A percentile compares a stretch with the other conserved stretches of the same genome.
phyloP scores from a whole-genome alignment of 2,888 invertebrate species.

The Aromia moschata region DNA sequence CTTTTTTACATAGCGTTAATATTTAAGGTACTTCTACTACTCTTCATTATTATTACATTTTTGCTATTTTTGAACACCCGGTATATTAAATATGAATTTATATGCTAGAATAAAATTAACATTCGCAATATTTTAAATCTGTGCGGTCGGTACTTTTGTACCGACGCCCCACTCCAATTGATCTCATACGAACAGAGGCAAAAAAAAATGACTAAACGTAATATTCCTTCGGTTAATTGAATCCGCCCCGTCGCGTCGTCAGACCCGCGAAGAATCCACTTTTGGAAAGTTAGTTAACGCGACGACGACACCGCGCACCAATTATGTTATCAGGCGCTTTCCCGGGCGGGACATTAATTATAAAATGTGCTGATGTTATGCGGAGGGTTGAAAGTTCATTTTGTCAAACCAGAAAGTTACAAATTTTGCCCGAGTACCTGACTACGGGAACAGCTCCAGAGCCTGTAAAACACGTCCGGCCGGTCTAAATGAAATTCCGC shows the following conservation, averaged over 20 bases:
- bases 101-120: no score
- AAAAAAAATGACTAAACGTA: constrained; percentile 7
- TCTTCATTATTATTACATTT: no score
- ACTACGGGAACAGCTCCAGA: neutral
- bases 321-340: constrained; percentile 41
- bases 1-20: no score
- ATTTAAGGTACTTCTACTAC: no score
- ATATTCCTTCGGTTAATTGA: constrained; percentile 34
- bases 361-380: constrained; percentile 15
- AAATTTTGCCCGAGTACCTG: constrained; percentile 10
- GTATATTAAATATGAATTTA: no score
- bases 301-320: constrained; percentile 36
- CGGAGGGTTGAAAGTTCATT: constrained; percentile 1
- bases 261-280: constrained; percentile 38
- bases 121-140: no score
- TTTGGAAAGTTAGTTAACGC: constrained; percentile 26
- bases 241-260: constrained; percentile 33
- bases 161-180: no score
- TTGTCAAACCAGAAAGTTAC: constrained; percentile 3
- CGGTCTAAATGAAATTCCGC: neutral
- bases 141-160: no score
- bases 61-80: no score
- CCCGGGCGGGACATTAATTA: constrained; percentile 32
- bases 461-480: neutral
- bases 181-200: constrained; percentile 26